Evolutionary conservation across 2,888 invertebrate species (phyloP).

Genomic region (Vanessa cardui): DNA sequence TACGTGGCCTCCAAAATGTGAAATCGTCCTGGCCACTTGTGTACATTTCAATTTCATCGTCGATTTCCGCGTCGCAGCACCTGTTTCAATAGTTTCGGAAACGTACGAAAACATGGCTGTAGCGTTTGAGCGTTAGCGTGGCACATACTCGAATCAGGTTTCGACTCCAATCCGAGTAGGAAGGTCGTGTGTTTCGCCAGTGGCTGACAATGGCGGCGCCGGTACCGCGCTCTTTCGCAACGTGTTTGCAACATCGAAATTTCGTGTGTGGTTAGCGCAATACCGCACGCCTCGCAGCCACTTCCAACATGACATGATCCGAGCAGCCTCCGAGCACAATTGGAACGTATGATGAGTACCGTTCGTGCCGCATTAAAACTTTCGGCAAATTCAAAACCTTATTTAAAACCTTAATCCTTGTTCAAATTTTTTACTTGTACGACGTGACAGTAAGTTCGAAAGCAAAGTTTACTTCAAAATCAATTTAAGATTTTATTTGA

Average conservation of each 20-base stretch:
- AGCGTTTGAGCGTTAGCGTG: slow-evolving; percentile 21
- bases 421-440: no score
- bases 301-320: slow-evolving; percentile 26
- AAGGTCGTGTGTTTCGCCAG: slow-evolving; percentile 80
- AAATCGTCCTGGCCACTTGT: slow-evolving; percentile 5
- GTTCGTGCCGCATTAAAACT: slow-evolving; percentile 7
- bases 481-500: not conserved
- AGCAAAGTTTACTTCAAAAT: not conserved
- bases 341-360: slow-evolving; percentile 23
- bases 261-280: slow-evolving; percentile 79
- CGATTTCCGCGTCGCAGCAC: slow-evolving; percentile 22
- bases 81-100: slow-evolving; percentile 27
- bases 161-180: slow-evolving; percentile 74
- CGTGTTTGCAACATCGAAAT: slow-evolving; percentile 77
- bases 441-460: no score
- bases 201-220: slow-evolving; percentile 73
- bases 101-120: not conserved
- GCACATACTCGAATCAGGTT: slow-evolving; percentile 51
- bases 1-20: not conserved
- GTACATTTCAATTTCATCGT: slow-evolving; percentile 5
- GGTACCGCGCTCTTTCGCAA: slow-evolving; percentile 69
- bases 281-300: slow-evolving; percentile 53
- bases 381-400: no score
- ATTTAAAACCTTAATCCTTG: no score
- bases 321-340: slow-evolving; percentile 35